A percentile compares a stretch with the other conserved stretches of the same genome.
phyloP scores from a whole-genome alignment of 2,888 invertebrate species.

The Leptinotarsa rubiginosa region DNA sequence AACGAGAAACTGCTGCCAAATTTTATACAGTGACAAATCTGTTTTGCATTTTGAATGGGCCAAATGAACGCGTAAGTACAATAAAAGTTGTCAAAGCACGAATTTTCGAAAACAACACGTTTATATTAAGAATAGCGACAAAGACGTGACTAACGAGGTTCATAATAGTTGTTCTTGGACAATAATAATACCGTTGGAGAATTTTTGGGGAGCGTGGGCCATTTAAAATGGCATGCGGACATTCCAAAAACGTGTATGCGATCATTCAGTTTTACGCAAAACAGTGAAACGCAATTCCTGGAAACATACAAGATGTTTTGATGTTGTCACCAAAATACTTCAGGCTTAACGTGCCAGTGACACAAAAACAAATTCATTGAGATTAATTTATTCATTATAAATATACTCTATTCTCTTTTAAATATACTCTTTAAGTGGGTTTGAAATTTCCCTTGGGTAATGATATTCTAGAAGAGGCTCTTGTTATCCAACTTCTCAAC shows the following conservation, averaged over 20 bases:
- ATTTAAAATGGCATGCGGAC: neutral
- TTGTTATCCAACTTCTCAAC: no score
- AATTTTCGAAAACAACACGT: neutral
- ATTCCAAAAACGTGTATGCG: neutral
- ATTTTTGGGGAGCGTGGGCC: neutral
- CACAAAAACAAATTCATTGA: no score
- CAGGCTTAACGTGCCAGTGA: no score
- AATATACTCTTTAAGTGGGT: no score
- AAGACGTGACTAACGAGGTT: neutral
- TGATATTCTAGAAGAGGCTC: no score
- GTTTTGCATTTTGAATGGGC: neutral
- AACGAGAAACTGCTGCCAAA: neutral
- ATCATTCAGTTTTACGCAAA: neutral
- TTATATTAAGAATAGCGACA: neutral
- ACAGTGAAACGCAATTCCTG: neutral
- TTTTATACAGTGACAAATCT: neutral
- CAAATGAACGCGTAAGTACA: neutral
- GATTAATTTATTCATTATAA: no score
- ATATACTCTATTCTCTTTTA: no score
- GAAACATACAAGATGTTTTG: neutral
- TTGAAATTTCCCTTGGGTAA: no score
- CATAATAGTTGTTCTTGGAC: slow-evolving; percentile 9
- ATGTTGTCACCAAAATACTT: neutral
- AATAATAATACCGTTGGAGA: neutral
- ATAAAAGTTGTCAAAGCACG: slow-evolving; percentile 4